These are phyloP conservation scores for Drosophila mimica DNA, from an alignment of 2,888 invertebrate genomes.

Conservation along the genomic window DNA sequence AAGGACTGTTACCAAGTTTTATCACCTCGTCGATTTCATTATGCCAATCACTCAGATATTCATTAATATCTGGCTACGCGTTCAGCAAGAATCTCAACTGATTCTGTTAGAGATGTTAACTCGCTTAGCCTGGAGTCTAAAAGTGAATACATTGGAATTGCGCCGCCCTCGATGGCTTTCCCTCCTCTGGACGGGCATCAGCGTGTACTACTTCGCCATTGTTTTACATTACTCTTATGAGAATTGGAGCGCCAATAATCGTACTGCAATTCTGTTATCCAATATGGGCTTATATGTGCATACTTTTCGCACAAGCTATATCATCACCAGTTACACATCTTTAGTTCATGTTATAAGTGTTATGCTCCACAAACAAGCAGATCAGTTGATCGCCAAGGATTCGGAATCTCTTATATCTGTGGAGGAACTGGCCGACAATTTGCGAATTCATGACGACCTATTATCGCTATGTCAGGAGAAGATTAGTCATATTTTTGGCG, in stretches of 20 bases:
- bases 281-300: neutral
- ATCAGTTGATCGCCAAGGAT: neutral
- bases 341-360: slow-evolving; percentile 19
- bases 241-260: neutral
- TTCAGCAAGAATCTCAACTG: slow-evolving; percentile 25
- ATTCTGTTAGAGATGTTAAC: slow-evolving; percentile 13
- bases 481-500: slow-evolving; percentile 45
- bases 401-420: neutral
- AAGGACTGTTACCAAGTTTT: neutral
- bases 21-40: neutral
- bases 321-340: slow-evolving; percentile 25
- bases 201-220: neutral
- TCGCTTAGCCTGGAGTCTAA: slow-evolving; percentile 5
- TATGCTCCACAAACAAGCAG: slow-evolving; percentile 23
- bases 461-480: slow-evolving; percentile 36
- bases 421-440: slow-evolving; percentile 3
- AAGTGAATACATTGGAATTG: slow-evolving; percentile 31
- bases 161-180: slow-evolving; percentile 19
- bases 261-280: neutral
- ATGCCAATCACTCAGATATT: slow-evolving; percentile 17
- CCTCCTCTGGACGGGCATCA: slow-evolving; percentile 23
- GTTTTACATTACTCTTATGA: rapidly evolving
- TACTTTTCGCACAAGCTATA: slow-evolving; percentile 14
- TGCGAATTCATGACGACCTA: slow-evolving; percentile 43
- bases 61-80: slow-evolving; percentile 24